Percentiles rank a stretch among this genome's conserved stretches.
Conservation (phyloP, 2,888 invertebrate genomes). For the Leptothorax acervorum region DNA sequence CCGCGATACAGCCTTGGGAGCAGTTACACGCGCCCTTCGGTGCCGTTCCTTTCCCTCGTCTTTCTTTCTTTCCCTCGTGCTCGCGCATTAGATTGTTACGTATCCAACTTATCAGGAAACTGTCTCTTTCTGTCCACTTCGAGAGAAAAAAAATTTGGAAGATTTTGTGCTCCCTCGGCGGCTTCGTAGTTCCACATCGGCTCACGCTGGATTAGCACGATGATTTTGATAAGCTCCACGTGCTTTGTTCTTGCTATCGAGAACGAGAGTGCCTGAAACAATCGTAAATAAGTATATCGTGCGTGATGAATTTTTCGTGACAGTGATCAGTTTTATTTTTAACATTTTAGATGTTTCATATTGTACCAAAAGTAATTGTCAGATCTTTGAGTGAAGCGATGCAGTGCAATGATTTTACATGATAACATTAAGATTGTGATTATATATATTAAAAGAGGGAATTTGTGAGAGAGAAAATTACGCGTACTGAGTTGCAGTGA, state of each 20-base stretch:
- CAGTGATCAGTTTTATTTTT: conserved; percentile 3
- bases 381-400: conserved; percentile 3
- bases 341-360: background rate
- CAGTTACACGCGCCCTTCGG: conserved; percentile 73
- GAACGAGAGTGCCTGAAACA: conserved; percentile 2
- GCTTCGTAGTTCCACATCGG: background rate
- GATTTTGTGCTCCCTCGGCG: background rate
- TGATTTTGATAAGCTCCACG: conserved; percentile 10
- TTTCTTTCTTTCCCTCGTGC: conserved; percentile 32
- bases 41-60: conserved; percentile 60
- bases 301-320: background rate
- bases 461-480: background rate
- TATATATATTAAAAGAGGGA: background rate
- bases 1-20: conserved; percentile 72
- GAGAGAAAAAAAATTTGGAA: background rate
- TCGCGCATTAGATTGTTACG: conserved; percentile 34
- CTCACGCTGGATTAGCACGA: background rate
- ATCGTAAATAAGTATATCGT: background rate
- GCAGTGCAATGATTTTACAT: conserved; percentile 17
- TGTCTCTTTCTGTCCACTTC: background rate
- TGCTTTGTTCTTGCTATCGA: background rate
- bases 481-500: conserved; percentile 23
- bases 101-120: conserved; percentile 48
- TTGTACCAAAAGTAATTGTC: background rate
- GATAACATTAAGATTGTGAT: conserved; percentile 27